phyloP scores from a whole-genome alignment of 2,113 vertebrate genomes.

The Canis aureus region DNA sequence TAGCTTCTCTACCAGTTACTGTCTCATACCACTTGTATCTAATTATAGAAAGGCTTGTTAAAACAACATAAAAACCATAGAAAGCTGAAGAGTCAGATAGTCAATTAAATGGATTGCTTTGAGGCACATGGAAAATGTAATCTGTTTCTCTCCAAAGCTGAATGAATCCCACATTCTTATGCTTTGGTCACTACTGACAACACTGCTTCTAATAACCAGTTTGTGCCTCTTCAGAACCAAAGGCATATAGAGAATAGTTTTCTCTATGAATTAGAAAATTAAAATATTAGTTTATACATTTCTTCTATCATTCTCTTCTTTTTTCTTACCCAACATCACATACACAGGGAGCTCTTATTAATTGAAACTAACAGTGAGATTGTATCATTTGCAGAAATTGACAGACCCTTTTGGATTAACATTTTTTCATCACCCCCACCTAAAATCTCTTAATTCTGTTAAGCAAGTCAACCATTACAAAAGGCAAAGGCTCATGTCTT shows the following conservation, averaged over 20 bases:
- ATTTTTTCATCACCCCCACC: neutral
- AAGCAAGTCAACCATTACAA: neutral
- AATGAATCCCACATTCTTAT: conserved; percentile 21
- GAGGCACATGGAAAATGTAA: conserved; percentile 86
- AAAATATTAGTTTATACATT: neutral
- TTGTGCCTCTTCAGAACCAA: neutral
- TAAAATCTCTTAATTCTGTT: conserved; percentile 8
- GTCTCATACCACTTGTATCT: conserved; percentile 63
- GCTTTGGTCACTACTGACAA: neutral
- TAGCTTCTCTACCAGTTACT: conserved; percentile 58
- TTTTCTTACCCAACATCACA: neutral
- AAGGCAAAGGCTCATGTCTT: neutral
- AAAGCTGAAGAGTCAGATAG: conserved; percentile 72
- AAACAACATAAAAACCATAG: conserved; percentile 71
- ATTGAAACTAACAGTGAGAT: neutral
- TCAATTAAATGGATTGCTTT: conserved; percentile 79
- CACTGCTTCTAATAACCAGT: neutral
- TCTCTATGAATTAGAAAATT: neutral
- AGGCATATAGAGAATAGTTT: neutral
- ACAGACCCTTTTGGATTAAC: neutral
- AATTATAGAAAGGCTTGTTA: conserved; percentile 79
- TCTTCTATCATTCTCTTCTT: neutral
- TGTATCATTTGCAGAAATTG: conserved; percentile 30
- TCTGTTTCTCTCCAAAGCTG: conserved; percentile 65
- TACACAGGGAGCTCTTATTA: neutral